Percentiles rank a stretch among this genome's conserved stretches.
These are phyloP conservation scores for Bedellia somnulentella DNA, from an alignment of 2,888 invertebrate species.

Conservation along the genomic window DNA sequence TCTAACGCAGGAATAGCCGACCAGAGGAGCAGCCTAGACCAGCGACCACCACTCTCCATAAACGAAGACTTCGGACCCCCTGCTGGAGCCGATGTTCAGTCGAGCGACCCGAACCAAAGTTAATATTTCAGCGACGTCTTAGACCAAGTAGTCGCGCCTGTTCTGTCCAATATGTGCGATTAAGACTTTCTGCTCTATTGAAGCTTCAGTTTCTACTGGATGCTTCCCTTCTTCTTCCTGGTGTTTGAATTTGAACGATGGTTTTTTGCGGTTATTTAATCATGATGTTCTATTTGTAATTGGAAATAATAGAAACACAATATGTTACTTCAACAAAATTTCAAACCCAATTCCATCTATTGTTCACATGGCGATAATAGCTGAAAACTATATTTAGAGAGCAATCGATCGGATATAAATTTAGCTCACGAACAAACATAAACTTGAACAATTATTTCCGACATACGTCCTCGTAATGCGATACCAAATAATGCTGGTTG, in stretches of 20 bases:
- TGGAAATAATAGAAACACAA: too few relatives aligned
- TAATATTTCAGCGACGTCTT: conserved; percentile 56
- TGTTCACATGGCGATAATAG: too few relatives aligned
- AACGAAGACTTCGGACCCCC: conserved; percentile 77
- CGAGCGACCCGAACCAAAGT: conserved; percentile 67
- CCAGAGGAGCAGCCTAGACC: conserved; percentile 26
- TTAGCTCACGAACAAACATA: too few relatives aligned
- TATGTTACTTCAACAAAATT: too few relatives aligned
- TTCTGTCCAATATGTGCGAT: conserved; percentile 54
- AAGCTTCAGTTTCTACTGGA: conserved; percentile 38
- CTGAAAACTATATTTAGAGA: too few relatives aligned
- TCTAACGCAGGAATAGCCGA: conserved; percentile 62
- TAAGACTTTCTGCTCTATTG: conserved; percentile 55
- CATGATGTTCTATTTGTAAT: too few relatives aligned
- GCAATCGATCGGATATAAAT: too few relatives aligned
- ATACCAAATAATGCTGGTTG: too few relatives aligned
- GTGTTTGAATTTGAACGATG: neutral
- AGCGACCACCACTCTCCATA: conserved; percentile 61
- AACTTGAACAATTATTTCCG: too few relatives aligned
- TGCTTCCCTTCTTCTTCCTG: conserved; percentile 25
- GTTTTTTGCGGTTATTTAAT: neutral
- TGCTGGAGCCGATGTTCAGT: conserved; percentile 79
- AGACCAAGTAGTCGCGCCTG: conserved; percentile 58
- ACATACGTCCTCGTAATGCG: too few relatives aligned
- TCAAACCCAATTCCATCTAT: too few relatives aligned